Conservation (phyloP, 2,113 vertebrate species). For the Larimichthys polyactis region DNA sequence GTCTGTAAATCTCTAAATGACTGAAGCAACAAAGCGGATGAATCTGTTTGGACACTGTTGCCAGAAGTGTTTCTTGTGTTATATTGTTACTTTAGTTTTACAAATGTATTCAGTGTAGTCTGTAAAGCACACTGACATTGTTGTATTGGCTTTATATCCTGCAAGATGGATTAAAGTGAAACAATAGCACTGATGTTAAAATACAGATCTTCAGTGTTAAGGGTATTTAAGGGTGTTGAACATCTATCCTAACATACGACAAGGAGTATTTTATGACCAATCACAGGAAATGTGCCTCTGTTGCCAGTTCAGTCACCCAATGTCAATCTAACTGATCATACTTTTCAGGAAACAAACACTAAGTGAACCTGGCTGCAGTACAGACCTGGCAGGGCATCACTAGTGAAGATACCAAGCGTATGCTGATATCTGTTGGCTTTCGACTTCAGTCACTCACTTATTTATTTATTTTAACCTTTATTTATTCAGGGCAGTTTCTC, state of each 20-base stretch:
- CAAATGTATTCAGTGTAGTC: not conserved
- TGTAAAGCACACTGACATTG: not conserved
- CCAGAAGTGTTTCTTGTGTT: slow-evolving; percentile 2
- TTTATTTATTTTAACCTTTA: slow-evolving; percentile 26
- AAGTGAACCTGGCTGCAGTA: slow-evolving; percentile 19
- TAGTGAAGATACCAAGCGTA: slow-evolving; percentile 6
- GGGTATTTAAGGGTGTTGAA: not conserved
- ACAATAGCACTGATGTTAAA: not conserved
- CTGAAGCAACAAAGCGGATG: slow-evolving; percentile 24
- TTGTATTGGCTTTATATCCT: not conserved
- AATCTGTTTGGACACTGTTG: slow-evolving; percentile 11
- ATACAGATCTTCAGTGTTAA: not conserved
- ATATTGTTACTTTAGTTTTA: not conserved
- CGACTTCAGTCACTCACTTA: not conserved
- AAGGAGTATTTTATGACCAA: not conserved
- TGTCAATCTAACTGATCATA: slow-evolving; percentile 2
- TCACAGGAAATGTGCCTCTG: not conserved
- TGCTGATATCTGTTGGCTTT: slow-evolving; percentile 15
- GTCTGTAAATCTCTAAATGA: slow-evolving; percentile 40
- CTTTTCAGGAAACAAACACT: slow-evolving; percentile 4
- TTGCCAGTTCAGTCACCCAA: slow-evolving; percentile 1
- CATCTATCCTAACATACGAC: not conserved
- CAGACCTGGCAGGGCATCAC: slow-evolving; percentile 8
- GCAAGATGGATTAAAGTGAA: not conserved
- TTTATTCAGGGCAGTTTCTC: slow-evolving; percentile 15